phyloP scores from a whole-genome alignment of 2,888 invertebrate genomes.

The Nineta flava region DNA sequence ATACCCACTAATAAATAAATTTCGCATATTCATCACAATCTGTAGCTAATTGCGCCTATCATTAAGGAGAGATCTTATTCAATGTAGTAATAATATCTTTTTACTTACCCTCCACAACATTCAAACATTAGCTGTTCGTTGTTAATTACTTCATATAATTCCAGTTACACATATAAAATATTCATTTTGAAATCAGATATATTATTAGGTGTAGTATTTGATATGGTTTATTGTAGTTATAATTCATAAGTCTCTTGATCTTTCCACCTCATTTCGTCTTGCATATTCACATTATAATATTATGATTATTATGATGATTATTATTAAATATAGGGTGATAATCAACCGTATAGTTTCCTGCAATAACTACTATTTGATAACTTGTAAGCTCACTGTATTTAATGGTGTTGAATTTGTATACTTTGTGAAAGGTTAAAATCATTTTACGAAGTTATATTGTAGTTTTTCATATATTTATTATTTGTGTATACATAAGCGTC shows the following conservation, averaged over 20 bases:
- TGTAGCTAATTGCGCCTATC: background rate
- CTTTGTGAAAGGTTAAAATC: no score
- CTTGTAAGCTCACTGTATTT: no score
- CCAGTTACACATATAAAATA: background rate
- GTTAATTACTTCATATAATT: background rate
- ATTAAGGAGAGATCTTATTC: background rate
- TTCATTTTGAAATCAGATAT: background rate
- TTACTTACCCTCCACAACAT: background rate
- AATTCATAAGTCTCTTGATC: conserved; percentile 1
- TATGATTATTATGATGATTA: no score
- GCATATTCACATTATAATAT: background rate
- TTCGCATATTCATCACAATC: background rate
- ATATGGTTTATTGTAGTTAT: background rate
- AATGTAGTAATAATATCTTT: background rate
- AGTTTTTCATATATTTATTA: no score
- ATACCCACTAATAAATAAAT: background rate
- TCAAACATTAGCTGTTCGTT: background rate
- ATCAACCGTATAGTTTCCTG: no score
- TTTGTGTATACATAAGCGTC: no score
- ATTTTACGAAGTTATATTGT: no score
- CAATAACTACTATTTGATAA: no score
- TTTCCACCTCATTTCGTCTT: background rate
- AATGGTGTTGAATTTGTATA: no score
- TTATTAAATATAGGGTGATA: no score
- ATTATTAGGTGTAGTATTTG: background rate